Percentiles rank a stretch among this genome's conserved stretches.
Evolutionary conservation across 2,113 vertebrate genomes (phyloP).

Genomic region (Percina caprodes): DNA sequence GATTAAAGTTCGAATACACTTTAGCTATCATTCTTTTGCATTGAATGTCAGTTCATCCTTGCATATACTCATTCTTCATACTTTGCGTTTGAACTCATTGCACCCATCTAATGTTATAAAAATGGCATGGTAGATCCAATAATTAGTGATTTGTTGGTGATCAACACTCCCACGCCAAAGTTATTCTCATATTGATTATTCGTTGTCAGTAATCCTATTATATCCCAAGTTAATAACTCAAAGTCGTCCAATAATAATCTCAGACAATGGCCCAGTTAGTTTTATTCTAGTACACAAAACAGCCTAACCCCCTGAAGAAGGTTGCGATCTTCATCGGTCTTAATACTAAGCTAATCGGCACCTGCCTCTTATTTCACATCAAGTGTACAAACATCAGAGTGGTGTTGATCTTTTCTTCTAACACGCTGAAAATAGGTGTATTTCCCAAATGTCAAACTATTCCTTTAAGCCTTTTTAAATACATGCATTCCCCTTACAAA

Average conservation of each 20-base stretch:
- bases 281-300: not conserved
- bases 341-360: not conserved
- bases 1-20: not conserved
- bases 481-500: not conserved
- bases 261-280: not conserved
- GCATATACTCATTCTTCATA: too few relatives aligned
- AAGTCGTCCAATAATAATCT: not conserved
- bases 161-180: not conserved
- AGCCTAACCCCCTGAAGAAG: not conserved
- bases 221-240: not conserved
- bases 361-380: not conserved
- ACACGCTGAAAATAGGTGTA: not conserved
- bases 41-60: conserved; percentile 1
- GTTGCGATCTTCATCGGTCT: not conserved
- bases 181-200: not conserved
- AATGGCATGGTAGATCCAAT: not conserved
- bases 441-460: not conserved
- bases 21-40: not conserved
- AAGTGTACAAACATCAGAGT: conserved; percentile 2
- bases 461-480: not conserved
- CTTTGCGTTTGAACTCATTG: not conserved
- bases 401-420: conserved; percentile 3
- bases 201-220: not conserved
- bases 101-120: too few relatives aligned
- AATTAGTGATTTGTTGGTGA: not conserved